Conservation (phyloP, 2,113 vertebrate genomes). For the Meleagris gallopavo region DNA sequence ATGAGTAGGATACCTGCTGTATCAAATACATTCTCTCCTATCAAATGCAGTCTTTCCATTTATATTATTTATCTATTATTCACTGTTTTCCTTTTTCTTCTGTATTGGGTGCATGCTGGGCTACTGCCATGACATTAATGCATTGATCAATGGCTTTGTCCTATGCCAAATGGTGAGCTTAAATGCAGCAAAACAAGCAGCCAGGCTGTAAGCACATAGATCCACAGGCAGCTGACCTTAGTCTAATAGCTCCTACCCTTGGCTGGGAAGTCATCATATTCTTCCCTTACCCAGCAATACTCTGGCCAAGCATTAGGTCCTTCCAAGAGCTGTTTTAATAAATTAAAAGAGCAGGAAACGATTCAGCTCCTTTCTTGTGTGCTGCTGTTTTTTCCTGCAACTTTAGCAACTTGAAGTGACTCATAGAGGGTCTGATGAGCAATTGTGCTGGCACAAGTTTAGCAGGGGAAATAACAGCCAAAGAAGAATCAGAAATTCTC, state of each 20-base stretch:
- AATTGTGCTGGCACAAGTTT: neutral
- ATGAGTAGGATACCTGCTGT: neutral
- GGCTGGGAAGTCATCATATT: neutral
- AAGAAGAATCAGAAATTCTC: neutral
- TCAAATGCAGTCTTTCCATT: neutral
- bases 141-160: neutral
- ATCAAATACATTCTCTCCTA: neutral
- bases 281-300: neutral
- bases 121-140: neutral
- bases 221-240: neutral
- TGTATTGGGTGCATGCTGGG: no score
- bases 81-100: neutral
- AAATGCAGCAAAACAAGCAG: neutral
- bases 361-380: neutral
- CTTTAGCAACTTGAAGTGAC: constrained; percentile 6
- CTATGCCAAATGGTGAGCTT: neutral
- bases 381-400: constrained; percentile 5
- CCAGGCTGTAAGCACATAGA: neutral
- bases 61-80: neutral
- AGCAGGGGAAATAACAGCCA: neutral
- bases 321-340: neutral
- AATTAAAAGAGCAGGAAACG: neutral
- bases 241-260: neutral
- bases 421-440: neutral
- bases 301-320: neutral